Conservation (phyloP, 2,888 invertebrate species). For the Cheiracanthium punctorium region DNA sequence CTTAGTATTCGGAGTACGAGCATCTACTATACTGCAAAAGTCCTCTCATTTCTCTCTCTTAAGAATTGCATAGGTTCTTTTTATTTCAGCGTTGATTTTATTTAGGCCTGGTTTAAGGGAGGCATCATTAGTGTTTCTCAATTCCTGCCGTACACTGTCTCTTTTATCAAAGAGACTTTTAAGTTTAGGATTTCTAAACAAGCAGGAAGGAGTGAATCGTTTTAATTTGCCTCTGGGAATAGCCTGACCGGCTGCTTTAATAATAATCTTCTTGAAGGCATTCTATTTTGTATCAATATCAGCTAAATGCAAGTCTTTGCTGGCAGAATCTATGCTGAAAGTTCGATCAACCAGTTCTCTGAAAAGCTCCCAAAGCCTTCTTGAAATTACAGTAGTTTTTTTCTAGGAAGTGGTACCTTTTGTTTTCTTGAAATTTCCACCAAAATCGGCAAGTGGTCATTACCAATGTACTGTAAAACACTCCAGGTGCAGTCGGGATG, state of each 20-base stretch:
- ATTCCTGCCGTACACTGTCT: too few relatives aligned
- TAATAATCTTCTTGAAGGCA: neutral
- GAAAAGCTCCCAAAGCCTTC: neutral
- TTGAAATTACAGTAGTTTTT: neutral
- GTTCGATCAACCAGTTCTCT: too few relatives aligned
- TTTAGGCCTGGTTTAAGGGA: too few relatives aligned
- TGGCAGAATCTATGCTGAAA: neutral
- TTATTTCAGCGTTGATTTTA: too few relatives aligned
- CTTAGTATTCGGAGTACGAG: too few relatives aligned
- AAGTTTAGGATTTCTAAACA: too few relatives aligned
- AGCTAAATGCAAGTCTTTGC: neutral
- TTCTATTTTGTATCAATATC: neutral
- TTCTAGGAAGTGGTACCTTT: neutral
- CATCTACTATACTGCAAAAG: too few relatives aligned
- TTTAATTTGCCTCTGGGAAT: neutral
- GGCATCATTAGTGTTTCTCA: too few relatives aligned
- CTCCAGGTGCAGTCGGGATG: neutral
- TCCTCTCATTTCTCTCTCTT: too few relatives aligned
- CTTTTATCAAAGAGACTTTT: too few relatives aligned
- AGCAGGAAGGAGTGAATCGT: too few relatives aligned
- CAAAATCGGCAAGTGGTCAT: neutral
- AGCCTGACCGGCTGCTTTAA: neutral
- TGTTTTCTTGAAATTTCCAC: neutral
- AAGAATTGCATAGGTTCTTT: too few relatives aligned
- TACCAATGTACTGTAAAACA: neutral